phyloP scores from a whole-genome alignment of 1,140 invertebrate species.

The Heliconius nattereri region DNA sequence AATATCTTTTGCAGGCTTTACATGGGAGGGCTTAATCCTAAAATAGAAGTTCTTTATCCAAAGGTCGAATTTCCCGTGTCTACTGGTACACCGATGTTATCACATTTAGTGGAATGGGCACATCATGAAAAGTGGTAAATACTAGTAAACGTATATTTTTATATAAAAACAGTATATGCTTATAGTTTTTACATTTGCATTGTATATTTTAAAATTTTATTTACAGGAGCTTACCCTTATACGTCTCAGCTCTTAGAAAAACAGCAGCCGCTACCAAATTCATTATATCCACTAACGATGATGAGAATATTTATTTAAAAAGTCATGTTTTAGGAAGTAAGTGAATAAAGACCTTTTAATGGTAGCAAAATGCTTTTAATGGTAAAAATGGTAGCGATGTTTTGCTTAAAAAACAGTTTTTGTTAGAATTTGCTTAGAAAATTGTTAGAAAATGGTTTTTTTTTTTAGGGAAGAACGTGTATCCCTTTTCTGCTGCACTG shows the following conservation, averaged over 20 bases:
- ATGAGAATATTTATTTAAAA: slow-evolving; percentile 47
- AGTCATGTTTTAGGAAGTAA: slow-evolving; percentile 53
- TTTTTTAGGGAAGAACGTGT: slow-evolving; percentile 47
- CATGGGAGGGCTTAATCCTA: slow-evolving; percentile 83
- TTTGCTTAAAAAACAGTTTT: no score
- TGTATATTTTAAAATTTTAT: no score
- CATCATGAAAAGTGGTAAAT: slow-evolving; percentile 81
- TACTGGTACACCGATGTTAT: slow-evolving; percentile 87
- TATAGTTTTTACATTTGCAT: no score
- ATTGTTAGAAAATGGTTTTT: no score
- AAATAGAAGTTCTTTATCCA: slow-evolving; percentile 84
- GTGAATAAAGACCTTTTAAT: not conserved
- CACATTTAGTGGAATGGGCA: slow-evolving; percentile 87
- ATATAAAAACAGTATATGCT: not conserved
- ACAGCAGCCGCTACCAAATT: slow-evolving; percentile 43
- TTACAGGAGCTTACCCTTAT: slow-evolving; percentile 47
- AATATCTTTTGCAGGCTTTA: slow-evolving; percentile 83
- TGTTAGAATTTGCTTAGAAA: no score
- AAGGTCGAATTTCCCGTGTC: slow-evolving; percentile 86
- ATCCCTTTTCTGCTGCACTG: slow-evolving; percentile 52
- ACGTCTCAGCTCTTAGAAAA: slow-evolving; percentile 36
- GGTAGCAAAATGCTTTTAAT: no score
- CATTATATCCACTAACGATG: slow-evolving; percentile 48
- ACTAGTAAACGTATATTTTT: slow-evolving; percentile 29
- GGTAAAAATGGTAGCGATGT: no score